Conservation (phyloP, 2,113 vertebrate species). For the Synchiropus splendidus region DNA sequence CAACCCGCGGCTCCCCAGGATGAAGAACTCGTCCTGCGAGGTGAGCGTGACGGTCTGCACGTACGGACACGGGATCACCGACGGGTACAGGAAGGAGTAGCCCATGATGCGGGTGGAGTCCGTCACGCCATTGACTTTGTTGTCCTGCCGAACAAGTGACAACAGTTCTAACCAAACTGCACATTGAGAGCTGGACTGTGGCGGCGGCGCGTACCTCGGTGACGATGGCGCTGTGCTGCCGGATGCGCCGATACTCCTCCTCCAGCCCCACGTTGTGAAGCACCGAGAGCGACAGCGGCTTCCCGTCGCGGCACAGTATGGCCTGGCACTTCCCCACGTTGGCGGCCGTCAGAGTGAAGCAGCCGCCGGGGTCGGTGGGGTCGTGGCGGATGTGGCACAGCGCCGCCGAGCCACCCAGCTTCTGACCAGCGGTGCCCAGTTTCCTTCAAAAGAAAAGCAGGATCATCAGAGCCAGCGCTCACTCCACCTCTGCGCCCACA, state of each 20-base stretch:
- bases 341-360: conserved; percentile 89
- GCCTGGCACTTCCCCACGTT: conserved; percentile 98
- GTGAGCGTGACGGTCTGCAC: conserved; percentile 88
- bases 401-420: conserved; percentile 90
- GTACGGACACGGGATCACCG: conserved; percentile 84
- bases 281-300: conserved; percentile 82
- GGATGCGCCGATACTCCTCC: conserved; percentile 82
- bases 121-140: conserved; percentile 95
- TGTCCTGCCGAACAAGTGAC: conserved; percentile 69
- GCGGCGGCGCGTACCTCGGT: conserved; percentile 91
- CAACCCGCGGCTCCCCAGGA: conserved; percentile 89
- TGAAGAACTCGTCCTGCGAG: conserved; percentile 91
- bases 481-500: too few relatives aligned
- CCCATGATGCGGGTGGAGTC: conserved; percentile 95
- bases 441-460: conserved; percentile 62
- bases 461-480: too few relatives aligned
- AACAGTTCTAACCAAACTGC: background rate
- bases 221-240: conserved; percentile 88
- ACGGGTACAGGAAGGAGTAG: conserved; percentile 95
- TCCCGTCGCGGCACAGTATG: conserved; percentile 86
- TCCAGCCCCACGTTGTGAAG: conserved; percentile 80
- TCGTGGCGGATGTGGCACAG: conserved; percentile 96
- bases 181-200: too few relatives aligned
- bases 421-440: conserved; percentile 94
- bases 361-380: conserved; percentile 83